These are phyloP conservation scores for Cladopsammia gracilis DNA, from an alignment of 64 coral and sea anemone genomes.

Conservation along the genomic window DNA sequence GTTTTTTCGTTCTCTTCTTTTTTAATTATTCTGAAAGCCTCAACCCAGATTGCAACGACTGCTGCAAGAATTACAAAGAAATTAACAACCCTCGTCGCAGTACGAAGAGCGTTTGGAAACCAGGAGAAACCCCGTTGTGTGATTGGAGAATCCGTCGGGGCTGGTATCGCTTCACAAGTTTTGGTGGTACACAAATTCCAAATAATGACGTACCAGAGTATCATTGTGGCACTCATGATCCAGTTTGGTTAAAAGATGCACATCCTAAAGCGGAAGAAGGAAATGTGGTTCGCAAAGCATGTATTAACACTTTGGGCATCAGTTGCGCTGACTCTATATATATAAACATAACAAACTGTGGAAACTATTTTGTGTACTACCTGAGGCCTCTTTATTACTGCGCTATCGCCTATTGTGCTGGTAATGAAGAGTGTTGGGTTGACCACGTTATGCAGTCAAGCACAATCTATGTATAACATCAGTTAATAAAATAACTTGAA, in stretches of 20 bases:
- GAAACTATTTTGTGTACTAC: background rate
- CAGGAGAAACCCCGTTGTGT: background rate
- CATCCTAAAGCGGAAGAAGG: background rate
- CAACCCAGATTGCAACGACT: too few species aligned
- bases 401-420: background rate
- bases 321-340: background rate
- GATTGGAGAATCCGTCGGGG: background rate
- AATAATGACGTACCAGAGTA: background rate
- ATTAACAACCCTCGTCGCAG: background rate
- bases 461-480: too few species aligned
- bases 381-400: background rate
- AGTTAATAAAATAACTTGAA: too few species aligned
- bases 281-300: background rate
- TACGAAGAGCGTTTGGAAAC: background rate
- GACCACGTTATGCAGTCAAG: too few species aligned
- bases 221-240: background rate
- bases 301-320: background rate
- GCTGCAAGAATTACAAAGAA: background rate
- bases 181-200: background rate
- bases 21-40: too few species aligned
- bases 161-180: constrained; percentile 16
- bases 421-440: background rate
- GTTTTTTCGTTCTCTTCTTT: too few species aligned
- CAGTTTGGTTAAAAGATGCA: background rate
- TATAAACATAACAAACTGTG: constrained; percentile 2